Evolutionary conservation across 2,888 invertebrate species (phyloP).

Genomic region (Platynereis dumerilii): DNA sequence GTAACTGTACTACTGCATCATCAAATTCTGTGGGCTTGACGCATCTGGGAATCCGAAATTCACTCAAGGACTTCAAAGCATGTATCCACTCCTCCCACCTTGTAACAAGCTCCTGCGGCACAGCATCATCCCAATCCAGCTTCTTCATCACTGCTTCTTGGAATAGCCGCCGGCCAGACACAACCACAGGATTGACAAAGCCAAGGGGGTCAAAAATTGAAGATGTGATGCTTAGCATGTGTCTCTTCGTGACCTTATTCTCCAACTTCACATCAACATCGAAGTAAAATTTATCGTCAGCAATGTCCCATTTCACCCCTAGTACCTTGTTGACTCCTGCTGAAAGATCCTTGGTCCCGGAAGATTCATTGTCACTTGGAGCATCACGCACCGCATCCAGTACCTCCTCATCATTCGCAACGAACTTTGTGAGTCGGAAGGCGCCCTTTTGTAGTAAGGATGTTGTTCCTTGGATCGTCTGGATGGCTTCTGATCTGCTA

Average conservation of each 20-base stretch:
- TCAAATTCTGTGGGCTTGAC: slow-evolving; percentile 15
- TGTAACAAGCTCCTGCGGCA: slow-evolving; percentile 27
- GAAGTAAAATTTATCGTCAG: no score
- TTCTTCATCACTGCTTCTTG: slow-evolving; percentile 35
- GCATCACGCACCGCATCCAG: slow-evolving; percentile 29
- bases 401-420: slow-evolving; percentile 32
- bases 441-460: slow-evolving; percentile 27
- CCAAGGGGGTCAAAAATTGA: slow-evolving; percentile 37
- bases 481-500: slow-evolving; percentile 11
- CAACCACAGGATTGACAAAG: slow-evolving; percentile 37
- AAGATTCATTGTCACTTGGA: slow-evolving; percentile 24
- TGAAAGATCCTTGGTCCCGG: no score
- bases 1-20: slow-evolving; percentile 13
- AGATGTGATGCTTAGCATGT: slow-evolving; percentile 1
- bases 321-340: no score
- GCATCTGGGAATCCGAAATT: slow-evolving; percentile 11
- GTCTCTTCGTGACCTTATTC: no score
- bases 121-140: slow-evolving; percentile 40
- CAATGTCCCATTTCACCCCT: no score
- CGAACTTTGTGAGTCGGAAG: slow-evolving; percentile 36
- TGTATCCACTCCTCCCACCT: slow-evolving; percentile 38
- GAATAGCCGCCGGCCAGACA: slow-evolving; percentile 37
- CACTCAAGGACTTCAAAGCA: not conserved
- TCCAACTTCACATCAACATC: no score
- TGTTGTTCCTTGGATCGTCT: slow-evolving; percentile 17